These are phyloP conservation scores for Amaurobius ferox DNA, from an alignment of 2,888 invertebrate genomes.

Conservation along the genomic window DNA sequence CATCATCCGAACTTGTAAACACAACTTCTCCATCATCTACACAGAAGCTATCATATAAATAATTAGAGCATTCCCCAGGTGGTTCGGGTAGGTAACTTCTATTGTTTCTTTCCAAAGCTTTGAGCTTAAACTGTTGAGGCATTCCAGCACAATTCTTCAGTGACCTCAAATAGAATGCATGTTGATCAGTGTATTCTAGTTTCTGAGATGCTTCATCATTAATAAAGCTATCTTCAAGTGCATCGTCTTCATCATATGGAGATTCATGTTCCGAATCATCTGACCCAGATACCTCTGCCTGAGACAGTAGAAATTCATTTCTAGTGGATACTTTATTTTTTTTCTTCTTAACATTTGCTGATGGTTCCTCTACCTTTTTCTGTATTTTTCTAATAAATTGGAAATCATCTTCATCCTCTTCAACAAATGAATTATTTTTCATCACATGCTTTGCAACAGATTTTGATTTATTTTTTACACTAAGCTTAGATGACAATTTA, in stretches of 20 bases:
- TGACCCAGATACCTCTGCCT: slow-evolving; percentile 46
- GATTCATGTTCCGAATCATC: slow-evolving; percentile 41
- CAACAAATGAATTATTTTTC: not conserved
- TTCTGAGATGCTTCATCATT: slow-evolving; percentile 31
- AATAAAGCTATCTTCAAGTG: slow-evolving; percentile 61
- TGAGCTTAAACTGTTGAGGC: slow-evolving; percentile 47
- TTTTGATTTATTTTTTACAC: too few relatives aligned
- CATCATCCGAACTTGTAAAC: slow-evolving; percentile 24
- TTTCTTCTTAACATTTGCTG: not conserved
- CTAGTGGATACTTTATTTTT: not conserved
- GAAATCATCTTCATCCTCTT: slow-evolving; percentile 15
- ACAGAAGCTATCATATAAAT: slow-evolving; percentile 66
- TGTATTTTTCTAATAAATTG: not conserved
- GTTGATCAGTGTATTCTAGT: slow-evolving; percentile 25
- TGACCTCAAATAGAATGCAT: slow-evolving; percentile 50
- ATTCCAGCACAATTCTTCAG: slow-evolving; percentile 39
- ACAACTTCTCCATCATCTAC: slow-evolving; percentile 51
- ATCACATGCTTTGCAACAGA: not conserved
- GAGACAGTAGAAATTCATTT: slow-evolving; percentile 41
- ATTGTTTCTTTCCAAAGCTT: not conserved
- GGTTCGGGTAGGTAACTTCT: not conserved
- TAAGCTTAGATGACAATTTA: too few relatives aligned
- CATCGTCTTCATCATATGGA: slow-evolving; percentile 25
- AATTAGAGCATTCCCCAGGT: slow-evolving; percentile 14
- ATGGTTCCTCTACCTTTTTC: not conserved